Base-by-base conservation (phyloP, 2,888 invertebrate species). In the Scaptomyza caliginosa region DNA sequence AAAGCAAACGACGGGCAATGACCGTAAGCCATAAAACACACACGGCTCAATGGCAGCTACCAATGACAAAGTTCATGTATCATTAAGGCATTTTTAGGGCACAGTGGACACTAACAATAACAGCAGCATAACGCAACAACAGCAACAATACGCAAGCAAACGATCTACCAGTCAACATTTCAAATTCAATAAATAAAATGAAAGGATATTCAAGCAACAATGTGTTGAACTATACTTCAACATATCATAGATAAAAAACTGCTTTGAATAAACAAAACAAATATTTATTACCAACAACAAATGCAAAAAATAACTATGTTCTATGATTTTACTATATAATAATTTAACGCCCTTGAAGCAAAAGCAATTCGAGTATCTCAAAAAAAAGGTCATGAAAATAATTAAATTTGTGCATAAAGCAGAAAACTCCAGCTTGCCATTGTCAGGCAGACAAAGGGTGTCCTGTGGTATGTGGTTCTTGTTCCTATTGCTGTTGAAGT, bases 11-110 rank as follows among this genome's bases (percentile, higher is more conserved):
- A 72, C 64, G 62, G 30, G 56, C 79, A 82, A 69, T 69, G 76
- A 57, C 86, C 86, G 67, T 74, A 62, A 67, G 72, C 81, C 78
- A 86, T 81, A 86, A 81, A 81, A 81, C 85, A 81, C 81, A 81
- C 81, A 68, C 86, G 86, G 84, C 84, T 65, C 74, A 67, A 68
- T 72, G 81, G 48, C 66, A 56, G 55, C 45, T 3, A 57, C 64
- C 46, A 80, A 74, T 79, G 70, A 68, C 84, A 71, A 59, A 86
- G 81, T 86, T 83, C 77, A 79, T 86, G 84, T 68, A 63, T 71
- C 86, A 86, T 81, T 81, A 86, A 69, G 77, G 81, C 67, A 69
- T 59, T 73, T 59, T 62, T 54, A 42, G 59, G 45, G 42, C 67
- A 48, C 57, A 48, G 48, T 58, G 66, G 56, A 40, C 74, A 51